These are phyloP conservation scores for Betta splendens DNA, from an alignment of 2,797 vertebrate species.

Conservation along the genomic window DNA sequence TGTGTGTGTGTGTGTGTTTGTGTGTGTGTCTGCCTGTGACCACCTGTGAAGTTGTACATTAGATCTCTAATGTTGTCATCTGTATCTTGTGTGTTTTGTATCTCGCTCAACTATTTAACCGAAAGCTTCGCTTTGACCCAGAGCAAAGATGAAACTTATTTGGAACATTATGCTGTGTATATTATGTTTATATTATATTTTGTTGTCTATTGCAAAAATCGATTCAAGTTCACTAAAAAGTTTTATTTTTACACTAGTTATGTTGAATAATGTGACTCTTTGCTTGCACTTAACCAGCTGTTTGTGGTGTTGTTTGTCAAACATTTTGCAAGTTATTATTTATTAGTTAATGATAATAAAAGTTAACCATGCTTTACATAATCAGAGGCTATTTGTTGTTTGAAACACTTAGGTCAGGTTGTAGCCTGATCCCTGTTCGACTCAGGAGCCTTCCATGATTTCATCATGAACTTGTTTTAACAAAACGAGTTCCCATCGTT, in stretches of 20 bases:
- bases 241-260: conserved; percentile 68
- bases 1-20: no score
- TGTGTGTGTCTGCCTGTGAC: conserved; percentile 25
- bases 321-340: conserved; percentile 73
- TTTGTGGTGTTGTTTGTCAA: conserved; percentile 55
- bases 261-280: conserved; percentile 53
- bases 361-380: conserved; percentile 34
- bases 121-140: conserved; percentile 55
- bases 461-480: background rate
- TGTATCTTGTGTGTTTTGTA: conserved; percentile 48
- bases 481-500: conserved; percentile 6
- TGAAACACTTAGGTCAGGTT: conserved; percentile 20
- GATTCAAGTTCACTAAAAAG: conserved; percentile 54
- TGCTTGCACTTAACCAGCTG: conserved; percentile 51
- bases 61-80: conserved; percentile 37
- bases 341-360: conserved; percentile 73
- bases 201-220: conserved; percentile 60
- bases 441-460: conserved; percentile 1
- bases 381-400: conserved; percentile 1
- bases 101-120: conserved; percentile 61
- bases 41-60: conserved; percentile 59
- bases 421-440: conserved; percentile 15
- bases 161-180: conserved; percentile 67
- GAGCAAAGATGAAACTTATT: conserved; percentile 52
- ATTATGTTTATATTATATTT: conserved; percentile 71